Conservation (phyloP, 2,113 vertebrate species). For the Pogonocichla stellata region DNA sequence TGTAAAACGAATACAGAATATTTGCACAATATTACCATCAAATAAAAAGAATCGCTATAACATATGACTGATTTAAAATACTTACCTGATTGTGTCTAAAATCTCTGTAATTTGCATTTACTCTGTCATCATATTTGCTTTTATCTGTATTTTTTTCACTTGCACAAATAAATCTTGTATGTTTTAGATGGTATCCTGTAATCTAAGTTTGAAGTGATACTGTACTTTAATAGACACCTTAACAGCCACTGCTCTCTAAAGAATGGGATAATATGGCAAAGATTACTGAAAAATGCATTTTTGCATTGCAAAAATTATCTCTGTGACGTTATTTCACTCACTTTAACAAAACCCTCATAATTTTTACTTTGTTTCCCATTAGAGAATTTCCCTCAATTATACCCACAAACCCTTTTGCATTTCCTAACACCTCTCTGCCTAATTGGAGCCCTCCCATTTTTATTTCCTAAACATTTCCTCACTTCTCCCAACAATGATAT, state of each 20-base stretch:
- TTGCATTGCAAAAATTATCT: neutral
- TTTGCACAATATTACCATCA: neutral
- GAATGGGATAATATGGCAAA: neutral
- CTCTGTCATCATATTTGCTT: neutral
- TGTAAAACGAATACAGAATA: slow-evolving; percentile 9
- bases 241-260: neutral
- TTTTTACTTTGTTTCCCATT: neutral
- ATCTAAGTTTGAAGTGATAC: neutral
- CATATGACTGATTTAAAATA: neutral
- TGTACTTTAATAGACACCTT: neutral
- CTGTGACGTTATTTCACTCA: neutral
- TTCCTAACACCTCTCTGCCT: neutral
- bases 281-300: neutral
- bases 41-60: neutral
- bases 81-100: neutral
- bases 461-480: neutral
- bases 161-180: neutral
- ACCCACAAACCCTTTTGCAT: neutral
- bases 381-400: neutral
- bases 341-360: neutral
- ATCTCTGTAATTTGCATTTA: neutral
- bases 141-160: neutral
- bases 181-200: neutral
- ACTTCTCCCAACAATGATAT: neutral
- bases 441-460: neutral